Base-by-base conservation (phyloP, 2,888 invertebrate genomes). In the Baccha elongata region DNA sequence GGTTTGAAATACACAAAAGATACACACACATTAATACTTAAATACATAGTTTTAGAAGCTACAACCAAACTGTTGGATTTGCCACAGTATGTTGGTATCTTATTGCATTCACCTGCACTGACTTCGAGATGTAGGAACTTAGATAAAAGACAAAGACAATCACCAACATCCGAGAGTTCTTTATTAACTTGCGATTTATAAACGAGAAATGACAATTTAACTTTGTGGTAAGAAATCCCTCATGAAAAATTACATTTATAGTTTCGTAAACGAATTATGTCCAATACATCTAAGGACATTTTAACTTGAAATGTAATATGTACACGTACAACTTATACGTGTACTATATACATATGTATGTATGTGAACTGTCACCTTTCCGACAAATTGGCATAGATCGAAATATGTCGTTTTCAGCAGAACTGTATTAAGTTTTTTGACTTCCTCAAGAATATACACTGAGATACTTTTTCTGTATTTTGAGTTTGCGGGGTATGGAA, bases 31-130 rank as follows among this genome's bases (percentile, higher is more conserved):
- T 37, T 4, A 4, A 5, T 23, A 4, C 23, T 3, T 23, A 23
- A 5, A 23, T 8, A 32, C 8, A 32, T 32, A 19, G 29, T 46
- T 40, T 21, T 58, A 60, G 52, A 67, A 73, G 58, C 46, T 67
- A 13, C 75, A 29, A 55, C 37, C 37, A 55, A 72, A 58, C 35
- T 58, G 35, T 60, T 67, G 71, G 50, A 58, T 60, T 37, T 32
- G 19, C 52, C 17, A 19, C n/a, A 62, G 42, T 23, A 13, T 55
- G 40, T 11, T 67, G 65, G 23, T 32, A 76, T 68, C 53, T 46
- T 35, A 37, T 53, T 50, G 23, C 55, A 67, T 40, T 40, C 23
- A 55, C 13, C 13, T 37, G 37, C 2, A 37, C 29, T 32, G 29
- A 8, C 29, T 32, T 32, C 7, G 29, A 7, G 29, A 32, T 32